Evolutionary conservation across 2,888 invertebrate genomes (phyloP).

Genomic region (Catocala nupta): DNA sequence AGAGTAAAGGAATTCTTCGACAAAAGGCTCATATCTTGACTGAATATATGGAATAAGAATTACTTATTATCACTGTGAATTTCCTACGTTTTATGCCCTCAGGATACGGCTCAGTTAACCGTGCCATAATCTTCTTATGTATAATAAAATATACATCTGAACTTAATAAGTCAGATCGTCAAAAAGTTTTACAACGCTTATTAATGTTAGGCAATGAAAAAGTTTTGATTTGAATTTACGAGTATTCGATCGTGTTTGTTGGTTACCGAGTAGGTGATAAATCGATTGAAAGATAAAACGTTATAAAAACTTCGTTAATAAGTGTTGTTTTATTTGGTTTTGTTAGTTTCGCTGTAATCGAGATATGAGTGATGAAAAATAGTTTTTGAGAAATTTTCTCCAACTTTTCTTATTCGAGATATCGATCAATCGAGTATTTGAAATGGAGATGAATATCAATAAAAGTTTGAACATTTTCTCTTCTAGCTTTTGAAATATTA

Average conservation of each 20-base stretch:
- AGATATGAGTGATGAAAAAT: constrained; percentile 4
- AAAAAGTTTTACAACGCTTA: constrained; percentile 49
- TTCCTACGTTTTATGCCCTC: constrained; percentile 47
- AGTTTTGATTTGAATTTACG: constrained; percentile 53
- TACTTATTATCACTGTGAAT: constrained; percentile 49
- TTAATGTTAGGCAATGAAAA: constrained; percentile 49
- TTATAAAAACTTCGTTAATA: constrained; percentile 48
- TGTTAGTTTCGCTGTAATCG: constrained; percentile 5
- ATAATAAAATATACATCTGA: constrained; percentile 50
- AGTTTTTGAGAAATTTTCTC: not conserved
- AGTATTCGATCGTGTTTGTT: constrained; percentile 45
- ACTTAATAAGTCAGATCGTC: constrained; percentile 51
- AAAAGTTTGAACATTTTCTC: too few relatives aligned
- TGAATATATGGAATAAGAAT: constrained; percentile 56
- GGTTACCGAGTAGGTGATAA: constrained; percentile 30
- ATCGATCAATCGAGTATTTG: not conserved
- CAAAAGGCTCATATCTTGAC: constrained; percentile 44
- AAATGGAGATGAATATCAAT: too few relatives aligned
- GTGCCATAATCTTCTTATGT: constrained; percentile 44
- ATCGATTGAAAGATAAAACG: constrained; percentile 43
- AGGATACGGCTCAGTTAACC: constrained; percentile 38
- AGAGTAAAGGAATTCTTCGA: constrained; percentile 40
- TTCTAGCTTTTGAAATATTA: too few relatives aligned
- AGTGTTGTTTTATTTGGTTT: constrained; percentile 31
- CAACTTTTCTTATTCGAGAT: constrained; percentile 2